Base-by-base conservation (phyloP, 2,797 vertebrate species). In the Gymnodraco acuticeps region DNA sequence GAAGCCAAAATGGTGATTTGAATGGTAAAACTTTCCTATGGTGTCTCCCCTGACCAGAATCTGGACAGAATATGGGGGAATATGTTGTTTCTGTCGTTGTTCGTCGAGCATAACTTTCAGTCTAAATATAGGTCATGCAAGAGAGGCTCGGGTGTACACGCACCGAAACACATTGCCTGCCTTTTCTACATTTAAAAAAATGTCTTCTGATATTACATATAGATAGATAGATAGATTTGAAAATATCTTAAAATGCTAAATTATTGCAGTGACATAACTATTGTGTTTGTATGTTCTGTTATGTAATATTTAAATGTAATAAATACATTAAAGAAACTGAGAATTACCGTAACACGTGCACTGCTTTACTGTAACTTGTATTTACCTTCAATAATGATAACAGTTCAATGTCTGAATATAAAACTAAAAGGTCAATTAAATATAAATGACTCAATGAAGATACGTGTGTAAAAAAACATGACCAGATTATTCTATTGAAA, bases 101-200 rank as follows among this genome's bases (percentile, higher is more conserved):
- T 85, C 75, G 31, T 84, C 87, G 71, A 69, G 75, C 77, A 82
- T 66, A 81, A 76, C 82, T 70, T 66, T 67, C 62, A 80, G 79
- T 87, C 82, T 93, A 88, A 93, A 88, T 89, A 87, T 87, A 83
- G 85, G 78, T 85, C 82, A 83, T 83, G 83, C 81, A 87, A 83
- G 67, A 74, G 74, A 43, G 64, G 52, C 38, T 78, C 7, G 20
- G 70, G 61, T 2, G 3, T 10, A 56, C 43, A 56, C 41, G 17
- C 13, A 48, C 33, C 5, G 27, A 27, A 27, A 27, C 27, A 4
- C 27, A 27, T 27, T 27, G 4, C 27, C 27, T 27, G 27, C 4
- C 76, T 68, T 61, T 67, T 53, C 16, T 8, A 1, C 55, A 20
- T 73, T 58, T 79, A 20, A 68, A 42, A 68, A 42, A 70, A 58